Conservation (phyloP, 1,140 invertebrate genomes). For the Heliothis virescens region DNA sequence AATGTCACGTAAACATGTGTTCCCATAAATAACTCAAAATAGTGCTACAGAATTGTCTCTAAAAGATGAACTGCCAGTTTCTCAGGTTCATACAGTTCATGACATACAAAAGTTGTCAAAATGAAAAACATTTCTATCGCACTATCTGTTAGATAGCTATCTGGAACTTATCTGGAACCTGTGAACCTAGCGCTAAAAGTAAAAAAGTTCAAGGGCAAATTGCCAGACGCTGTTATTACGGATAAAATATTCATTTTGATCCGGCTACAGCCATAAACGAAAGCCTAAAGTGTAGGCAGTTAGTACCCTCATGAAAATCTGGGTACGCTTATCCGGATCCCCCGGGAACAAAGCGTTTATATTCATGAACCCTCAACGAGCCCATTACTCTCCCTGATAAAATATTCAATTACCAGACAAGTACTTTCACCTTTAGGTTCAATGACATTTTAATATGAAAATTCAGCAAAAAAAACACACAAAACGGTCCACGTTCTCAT, state of each 20-base stretch:
- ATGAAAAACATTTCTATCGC: too few species aligned
- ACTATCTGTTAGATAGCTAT: too few species aligned
- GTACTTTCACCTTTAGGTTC: conserved; percentile 65
- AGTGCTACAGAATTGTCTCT: too few species aligned
- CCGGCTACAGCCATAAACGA: neutral
- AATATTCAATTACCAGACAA: conserved; percentile 71
- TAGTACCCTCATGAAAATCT: conserved; percentile 31
- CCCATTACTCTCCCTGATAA: conserved; percentile 58
- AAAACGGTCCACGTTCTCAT: conserved; percentile 53
- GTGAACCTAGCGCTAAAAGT: too few species aligned
- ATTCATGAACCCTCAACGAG: conserved; percentile 60
- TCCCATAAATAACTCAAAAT: neutral
- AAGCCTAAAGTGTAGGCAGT: conserved; percentile 8
- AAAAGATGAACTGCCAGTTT: too few species aligned
- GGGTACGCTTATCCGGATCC: conserved; percentile 22
- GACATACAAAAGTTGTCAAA: too few species aligned
- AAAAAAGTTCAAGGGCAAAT: too few species aligned
- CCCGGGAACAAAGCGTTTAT: conserved; percentile 56
- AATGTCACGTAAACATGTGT: neutral
- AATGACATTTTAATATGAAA: conserved; percentile 61
- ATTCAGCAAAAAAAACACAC: conserved; percentile 59
- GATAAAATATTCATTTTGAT: too few species aligned
- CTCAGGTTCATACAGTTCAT: too few species aligned
- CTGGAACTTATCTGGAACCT: too few species aligned
- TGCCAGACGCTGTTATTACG: too few species aligned